Percentiles rank a stretch among this genome's conserved stretches.
These are phyloP conservation scores for Tenrec ecaudatus DNA, from an alignment of 2,113 vertebrate species.

Conservation along the genomic window DNA sequence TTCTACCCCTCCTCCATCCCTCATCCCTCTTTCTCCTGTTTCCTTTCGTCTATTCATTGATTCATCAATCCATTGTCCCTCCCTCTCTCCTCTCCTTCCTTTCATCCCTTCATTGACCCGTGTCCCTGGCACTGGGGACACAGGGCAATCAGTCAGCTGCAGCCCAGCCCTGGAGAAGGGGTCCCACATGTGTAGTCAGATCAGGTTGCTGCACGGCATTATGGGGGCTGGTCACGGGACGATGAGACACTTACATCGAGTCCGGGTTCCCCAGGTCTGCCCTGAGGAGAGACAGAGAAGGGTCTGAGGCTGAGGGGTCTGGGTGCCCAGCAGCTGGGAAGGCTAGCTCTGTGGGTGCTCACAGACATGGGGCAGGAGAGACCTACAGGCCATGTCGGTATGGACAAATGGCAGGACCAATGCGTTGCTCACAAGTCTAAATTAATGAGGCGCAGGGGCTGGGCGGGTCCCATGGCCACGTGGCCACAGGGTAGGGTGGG, in stretches of 20 bases:
- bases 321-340: background rate
- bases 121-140: background rate
- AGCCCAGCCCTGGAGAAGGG: background rate
- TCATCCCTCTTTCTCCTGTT: too few species aligned
- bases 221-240: background rate
- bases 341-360: background rate
- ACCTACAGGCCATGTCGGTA: background rate
- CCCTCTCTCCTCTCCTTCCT: background rate
- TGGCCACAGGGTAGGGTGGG: background rate
- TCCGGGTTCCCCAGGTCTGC: slow-evolving; percentile 94
- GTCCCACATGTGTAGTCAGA: background rate
- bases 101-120: background rate
- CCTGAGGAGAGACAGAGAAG: slow-evolving; percentile 86
- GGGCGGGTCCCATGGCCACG: background rate
- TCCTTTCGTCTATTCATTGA: background rate
- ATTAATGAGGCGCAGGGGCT: background rate
- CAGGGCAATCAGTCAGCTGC: background rate
- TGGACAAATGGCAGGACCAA: background rate
- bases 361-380: background rate
- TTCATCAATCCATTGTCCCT: background rate
- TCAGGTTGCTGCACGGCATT: background rate
- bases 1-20: background rate
- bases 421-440: background rate
- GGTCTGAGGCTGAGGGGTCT: too few species aligned
- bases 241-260: slow-evolving; percentile 93